Evolutionary conservation across 2,113 vertebrate genomes (phyloP).

Genomic region (Pao palembangensis): DNA sequence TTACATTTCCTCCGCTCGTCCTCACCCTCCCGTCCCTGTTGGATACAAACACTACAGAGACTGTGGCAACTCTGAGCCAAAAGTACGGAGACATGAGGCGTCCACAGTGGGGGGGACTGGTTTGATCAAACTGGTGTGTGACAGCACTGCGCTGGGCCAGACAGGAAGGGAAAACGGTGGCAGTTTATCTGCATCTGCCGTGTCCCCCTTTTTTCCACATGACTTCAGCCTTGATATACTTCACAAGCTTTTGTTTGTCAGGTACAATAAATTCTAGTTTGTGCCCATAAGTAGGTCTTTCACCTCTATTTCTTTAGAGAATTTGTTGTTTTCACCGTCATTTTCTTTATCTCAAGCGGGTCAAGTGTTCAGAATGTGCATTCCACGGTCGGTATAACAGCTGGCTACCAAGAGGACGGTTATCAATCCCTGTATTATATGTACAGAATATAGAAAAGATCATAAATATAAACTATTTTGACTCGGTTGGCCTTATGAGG

Average conservation of each 20-base stretch:
- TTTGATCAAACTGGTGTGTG: conserved; percentile 34
- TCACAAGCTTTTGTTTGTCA: conserved; percentile 28
- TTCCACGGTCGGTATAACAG: conserved; percentile 22
- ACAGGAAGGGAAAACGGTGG: conserved; percentile 7
- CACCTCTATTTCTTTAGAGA: conserved; percentile 19
- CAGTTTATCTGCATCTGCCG: conserved; percentile 2
- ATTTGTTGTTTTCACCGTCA: conserved; percentile 26
- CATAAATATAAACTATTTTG: conserved; percentile 34
- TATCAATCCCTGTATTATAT: conserved; percentile 34
- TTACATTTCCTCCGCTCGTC: conserved; percentile 5
- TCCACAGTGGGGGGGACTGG: conserved; percentile 42
- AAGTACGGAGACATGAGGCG: conserved; percentile 28
- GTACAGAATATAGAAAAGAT: conserved; percentile 17
- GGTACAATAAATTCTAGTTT: conserved; percentile 37
- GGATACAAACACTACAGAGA: conserved; percentile 8
- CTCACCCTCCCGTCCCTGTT: conserved; percentile 22
- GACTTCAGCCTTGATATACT: conserved; percentile 29
- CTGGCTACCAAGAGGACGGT: conserved; percentile 17
- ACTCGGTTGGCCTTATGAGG: conserved; percentile 35
- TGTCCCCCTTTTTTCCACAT: conserved; percentile 5
- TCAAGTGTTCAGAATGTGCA: conserved; percentile 35
- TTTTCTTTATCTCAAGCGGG: conserved; percentile 9
- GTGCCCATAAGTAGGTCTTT: conserved; percentile 29
- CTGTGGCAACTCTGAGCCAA: conserved; percentile 41
- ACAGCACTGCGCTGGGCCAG: not conserved